Percentiles rank a stretch among this genome's conserved stretches.
phyloP scores from a whole-genome alignment of 2,113 vertebrate species.

The Bos javanicus region DNA sequence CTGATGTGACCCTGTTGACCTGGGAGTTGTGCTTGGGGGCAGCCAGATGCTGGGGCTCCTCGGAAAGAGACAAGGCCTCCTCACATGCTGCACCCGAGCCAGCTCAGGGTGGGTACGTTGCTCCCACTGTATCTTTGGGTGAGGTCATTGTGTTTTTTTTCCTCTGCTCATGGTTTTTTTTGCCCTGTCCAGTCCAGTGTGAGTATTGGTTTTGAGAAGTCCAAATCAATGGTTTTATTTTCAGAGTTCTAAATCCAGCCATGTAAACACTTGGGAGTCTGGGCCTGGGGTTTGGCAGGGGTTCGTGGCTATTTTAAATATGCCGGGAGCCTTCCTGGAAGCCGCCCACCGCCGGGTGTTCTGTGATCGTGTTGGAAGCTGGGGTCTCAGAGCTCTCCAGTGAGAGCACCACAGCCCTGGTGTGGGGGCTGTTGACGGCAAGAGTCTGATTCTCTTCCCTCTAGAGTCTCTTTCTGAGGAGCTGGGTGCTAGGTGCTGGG shows the following conservation, averaged over 20 bases:
- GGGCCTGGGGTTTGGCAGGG: neutral
- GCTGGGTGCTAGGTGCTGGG: neutral
- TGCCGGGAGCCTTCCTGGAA: neutral
- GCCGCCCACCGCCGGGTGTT: neutral
- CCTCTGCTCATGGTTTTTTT: neutral
- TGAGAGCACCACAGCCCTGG: neutral
- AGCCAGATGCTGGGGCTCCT: neutral
- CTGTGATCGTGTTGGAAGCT: neutral
- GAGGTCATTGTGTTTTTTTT: neutral
- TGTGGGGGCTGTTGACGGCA: neutral
- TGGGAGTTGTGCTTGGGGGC: fast-evolving
- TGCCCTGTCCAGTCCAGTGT: neutral
- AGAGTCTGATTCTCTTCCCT: neutral
- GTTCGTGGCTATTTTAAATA: neutral
- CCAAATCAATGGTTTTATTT: constrained; percentile 23
- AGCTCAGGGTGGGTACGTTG: fast-evolving
- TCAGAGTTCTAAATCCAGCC: constrained; percentile 22
- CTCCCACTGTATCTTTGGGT: neutral
- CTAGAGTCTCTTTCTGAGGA: neutral
- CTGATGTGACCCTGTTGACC: neutral
- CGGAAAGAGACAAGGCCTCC: neutral
- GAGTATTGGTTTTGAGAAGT: neutral
- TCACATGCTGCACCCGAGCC: fast-evolving
- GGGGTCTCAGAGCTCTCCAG: neutral
- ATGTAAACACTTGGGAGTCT: neutral